Conservation (phyloP, 2,888 invertebrate genomes). For the Hemistola chrysoprasaria region DNA sequence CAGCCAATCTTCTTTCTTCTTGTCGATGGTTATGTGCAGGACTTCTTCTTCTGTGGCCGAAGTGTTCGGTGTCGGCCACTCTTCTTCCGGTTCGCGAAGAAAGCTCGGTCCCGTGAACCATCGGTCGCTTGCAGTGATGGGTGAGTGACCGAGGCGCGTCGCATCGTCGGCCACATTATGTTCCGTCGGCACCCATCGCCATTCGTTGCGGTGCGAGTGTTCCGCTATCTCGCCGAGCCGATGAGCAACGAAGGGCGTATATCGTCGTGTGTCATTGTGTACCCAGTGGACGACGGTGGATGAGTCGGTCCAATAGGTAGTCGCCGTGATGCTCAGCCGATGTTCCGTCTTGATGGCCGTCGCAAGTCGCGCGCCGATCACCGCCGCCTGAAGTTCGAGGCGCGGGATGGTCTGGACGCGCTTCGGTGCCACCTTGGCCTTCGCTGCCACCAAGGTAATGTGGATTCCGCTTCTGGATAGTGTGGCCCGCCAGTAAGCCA, state of each 20-base stretch:
- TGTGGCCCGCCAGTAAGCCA: slow-evolving; percentile 17
- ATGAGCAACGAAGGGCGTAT: slow-evolving; percentile 20
- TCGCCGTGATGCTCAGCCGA: not conserved
- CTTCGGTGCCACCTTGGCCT: slow-evolving; percentile 8
- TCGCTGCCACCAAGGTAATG: slow-evolving; percentile 3
- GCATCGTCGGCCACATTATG: no score
- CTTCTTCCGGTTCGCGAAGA: no score
- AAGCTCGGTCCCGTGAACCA: no score
- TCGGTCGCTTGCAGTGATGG: no score
- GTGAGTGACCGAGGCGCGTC: no score
- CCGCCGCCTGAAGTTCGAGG: slow-evolving; percentile 6
- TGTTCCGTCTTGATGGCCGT: slow-evolving; percentile 9
- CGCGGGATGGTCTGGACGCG: slow-evolving; percentile 3
- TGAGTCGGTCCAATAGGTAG: slow-evolving; percentile 1
- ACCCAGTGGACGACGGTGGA: slow-evolving; percentile 17
- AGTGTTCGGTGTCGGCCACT: no score
- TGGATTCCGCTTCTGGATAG: not conserved
- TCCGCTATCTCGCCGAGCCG: slow-evolving; percentile 19
- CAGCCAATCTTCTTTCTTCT: no score
- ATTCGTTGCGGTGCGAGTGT: not conserved
- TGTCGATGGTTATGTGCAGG: no score
- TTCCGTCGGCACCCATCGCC: slow-evolving; percentile 4
- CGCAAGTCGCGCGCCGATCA: slow-evolving; percentile 11
- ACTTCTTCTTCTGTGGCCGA: no score
- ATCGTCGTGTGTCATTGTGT: no score